Evolutionary conservation across 2,113 vertebrate species (phyloP).

Genomic region (Pardalotus punctatus): DNA sequence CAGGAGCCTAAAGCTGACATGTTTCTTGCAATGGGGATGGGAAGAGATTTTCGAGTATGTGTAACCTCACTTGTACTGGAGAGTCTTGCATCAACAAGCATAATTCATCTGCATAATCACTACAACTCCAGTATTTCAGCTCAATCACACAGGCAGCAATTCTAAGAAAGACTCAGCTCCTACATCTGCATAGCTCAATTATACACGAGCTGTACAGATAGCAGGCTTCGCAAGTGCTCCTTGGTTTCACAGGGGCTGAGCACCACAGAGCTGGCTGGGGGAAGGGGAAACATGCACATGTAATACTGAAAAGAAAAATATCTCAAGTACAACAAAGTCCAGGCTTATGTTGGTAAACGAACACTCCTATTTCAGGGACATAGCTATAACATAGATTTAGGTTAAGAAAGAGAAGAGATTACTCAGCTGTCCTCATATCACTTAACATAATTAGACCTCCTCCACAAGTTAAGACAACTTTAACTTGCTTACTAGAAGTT

Average conservation of each 20-base stretch:
- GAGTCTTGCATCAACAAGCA: not conserved
- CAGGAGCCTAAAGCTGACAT: not conserved
- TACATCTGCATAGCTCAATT: not conserved
- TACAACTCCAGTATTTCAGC: not conserved
- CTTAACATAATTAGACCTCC: not conserved
- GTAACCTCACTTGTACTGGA: not conserved
- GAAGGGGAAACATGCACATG: not conserved
- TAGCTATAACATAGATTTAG: fast-evolving
- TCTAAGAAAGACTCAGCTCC: not conserved
- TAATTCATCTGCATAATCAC: not conserved
- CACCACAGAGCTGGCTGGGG: not conserved
- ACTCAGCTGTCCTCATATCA: not conserved
- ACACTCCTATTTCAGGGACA: not conserved
- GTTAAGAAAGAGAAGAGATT: not conserved
- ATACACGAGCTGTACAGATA: not conserved
- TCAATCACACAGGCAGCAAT: not conserved
- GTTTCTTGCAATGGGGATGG: fast-evolving
- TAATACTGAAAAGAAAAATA: not conserved
- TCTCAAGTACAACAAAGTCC: not conserved
- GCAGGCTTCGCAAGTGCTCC: not conserved
- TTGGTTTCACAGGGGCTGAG: not conserved
- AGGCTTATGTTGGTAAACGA: not conserved
- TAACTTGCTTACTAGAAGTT: not conserved
- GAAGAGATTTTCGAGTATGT: not conserved
- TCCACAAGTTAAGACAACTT: not conserved